Evolutionary conservation across 2,888 invertebrate species (phyloP), one percentile per base, ranked within the genome.

Genomic region (Synergus gifuensis): DNA sequence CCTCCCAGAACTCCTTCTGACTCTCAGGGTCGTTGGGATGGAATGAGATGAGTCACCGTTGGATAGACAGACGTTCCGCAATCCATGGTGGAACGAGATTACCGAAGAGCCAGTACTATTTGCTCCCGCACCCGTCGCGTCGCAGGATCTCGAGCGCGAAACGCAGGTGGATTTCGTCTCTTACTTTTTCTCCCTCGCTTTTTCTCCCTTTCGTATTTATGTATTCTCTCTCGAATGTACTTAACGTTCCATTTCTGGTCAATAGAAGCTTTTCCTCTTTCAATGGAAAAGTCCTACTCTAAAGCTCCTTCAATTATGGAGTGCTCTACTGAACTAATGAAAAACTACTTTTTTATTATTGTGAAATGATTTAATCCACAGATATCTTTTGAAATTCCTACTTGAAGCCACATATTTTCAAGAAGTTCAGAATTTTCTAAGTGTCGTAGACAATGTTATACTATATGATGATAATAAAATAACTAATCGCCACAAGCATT

Each of bases 131-230:
- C 77, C 73, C 81, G 81, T 82, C 77, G 79, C 36, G 28, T 28
- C 28, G 44, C 40, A 79, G 76, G 79, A 77, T 80, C 80, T 80
- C 66, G 73, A 69, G 78, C 77, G 79, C 77, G 79, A 82, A 69
- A 82, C 49, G 62, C 76, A 22, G 62, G 22, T n/a, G 73, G 49
- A 22, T 78, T 76, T 76, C 22, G 22, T 28, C 80, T 78, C 76
- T 76, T 78, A 63, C 78, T 77, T 69, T 76, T 76, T 7, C 73
- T 36, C 69, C 58, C 78, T 77, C 76, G 14, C 76, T 18, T 67
- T 28, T 44, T 42, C 73, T 76, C 73, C 78, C 81, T 80, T 83
- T 80, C 83, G 78, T 83, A 83, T 83, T 83, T 81, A 83, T 83
- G 81, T 78, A 81, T 80, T 81, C 69, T 49, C 49, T 69, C 69